These are phyloP conservation scores for Scaptomyza graminum DNA, from an alignment of 1,140 invertebrate genomes.

Conservation along the genomic window DNA sequence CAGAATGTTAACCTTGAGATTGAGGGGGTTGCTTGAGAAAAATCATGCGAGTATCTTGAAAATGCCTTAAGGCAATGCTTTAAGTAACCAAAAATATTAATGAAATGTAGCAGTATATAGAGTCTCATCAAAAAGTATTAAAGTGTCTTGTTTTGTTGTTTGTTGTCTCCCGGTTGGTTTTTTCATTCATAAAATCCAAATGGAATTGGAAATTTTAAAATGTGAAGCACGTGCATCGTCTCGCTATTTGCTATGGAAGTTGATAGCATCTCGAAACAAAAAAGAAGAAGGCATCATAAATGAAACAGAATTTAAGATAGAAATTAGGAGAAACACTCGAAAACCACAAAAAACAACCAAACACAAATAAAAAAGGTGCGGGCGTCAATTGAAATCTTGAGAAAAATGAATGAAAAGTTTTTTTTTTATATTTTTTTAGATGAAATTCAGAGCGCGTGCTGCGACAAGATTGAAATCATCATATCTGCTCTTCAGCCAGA, in stretches of 20 bases:
- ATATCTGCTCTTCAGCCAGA: slow-evolving; percentile 7
- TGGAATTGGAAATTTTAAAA: slow-evolving; percentile 45
- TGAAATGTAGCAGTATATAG: slow-evolving; percentile 25
- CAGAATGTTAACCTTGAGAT: slow-evolving; percentile 16
- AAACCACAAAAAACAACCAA: slow-evolving; percentile 6
- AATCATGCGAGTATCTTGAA: background rate
- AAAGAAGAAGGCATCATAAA: slow-evolving; percentile 42
- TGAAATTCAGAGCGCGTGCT: slow-evolving; percentile 64
- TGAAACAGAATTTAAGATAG: slow-evolving; percentile 70
- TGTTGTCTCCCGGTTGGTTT: slow-evolving; percentile 9
- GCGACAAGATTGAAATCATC: slow-evolving; percentile 50
- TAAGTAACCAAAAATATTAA: slow-evolving; percentile 25
- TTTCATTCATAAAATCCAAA: slow-evolving; percentile 66
- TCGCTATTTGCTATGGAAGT: slow-evolving; percentile 48
- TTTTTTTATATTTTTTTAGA: slow-evolving; percentile 29
- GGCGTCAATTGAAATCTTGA: slow-evolving; percentile 51
- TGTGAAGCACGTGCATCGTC: slow-evolving; percentile 63
- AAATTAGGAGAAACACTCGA: slow-evolving; percentile 46
- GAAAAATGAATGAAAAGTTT: slow-evolving; percentile 66
- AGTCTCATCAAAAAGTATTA: slow-evolving; percentile 25
- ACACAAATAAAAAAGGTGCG: slow-evolving; percentile 43
- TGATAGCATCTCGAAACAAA: slow-evolving; percentile 57
- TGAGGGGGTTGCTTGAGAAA: background rate
- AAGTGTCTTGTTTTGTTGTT: slow-evolving; percentile 14
- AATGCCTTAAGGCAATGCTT: slow-evolving; percentile 10